Conservation (phyloP, 2,113 vertebrate genomes). For the Cyphomyrus plagiostoma region DNA sequence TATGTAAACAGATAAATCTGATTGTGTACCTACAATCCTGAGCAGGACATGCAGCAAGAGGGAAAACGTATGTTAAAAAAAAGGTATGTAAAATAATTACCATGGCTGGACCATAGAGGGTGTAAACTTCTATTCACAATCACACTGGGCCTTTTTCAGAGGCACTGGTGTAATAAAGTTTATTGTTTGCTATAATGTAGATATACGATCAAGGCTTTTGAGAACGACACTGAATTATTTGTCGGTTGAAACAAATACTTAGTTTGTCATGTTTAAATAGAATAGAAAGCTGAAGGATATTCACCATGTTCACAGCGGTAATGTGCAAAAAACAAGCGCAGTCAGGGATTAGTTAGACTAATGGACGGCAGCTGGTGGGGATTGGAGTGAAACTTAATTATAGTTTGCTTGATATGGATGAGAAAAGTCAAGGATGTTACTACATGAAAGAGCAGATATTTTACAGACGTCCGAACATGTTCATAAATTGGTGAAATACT, state of each 20-base stretch:
- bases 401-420: not conserved
- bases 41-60: not conserved
- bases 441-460: not conserved
- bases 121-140: no score
- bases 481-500: not conserved
- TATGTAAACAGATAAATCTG: no score
- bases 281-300: not conserved
- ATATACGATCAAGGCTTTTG: not conserved
- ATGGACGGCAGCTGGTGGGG: not conserved
- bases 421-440: not conserved
- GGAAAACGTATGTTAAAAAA: no score
- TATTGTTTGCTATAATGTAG: not conserved
- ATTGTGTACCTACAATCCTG: no score
- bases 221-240: not conserved
- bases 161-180: not conserved
- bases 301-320: not conserved
- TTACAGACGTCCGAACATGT: not conserved
- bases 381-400: not conserved
- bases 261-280: not conserved
- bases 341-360: not conserved
- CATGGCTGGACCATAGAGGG: not conserved
- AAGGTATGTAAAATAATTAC: not conserved
- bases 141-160: not conserved
- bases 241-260: not conserved
- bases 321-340: not conserved